Evolutionary conservation across 2,797 vertebrate species (phyloP), one percentile per base, ranked within the genome.

Genomic region (Microctenopoma steveboyesi): DNA sequence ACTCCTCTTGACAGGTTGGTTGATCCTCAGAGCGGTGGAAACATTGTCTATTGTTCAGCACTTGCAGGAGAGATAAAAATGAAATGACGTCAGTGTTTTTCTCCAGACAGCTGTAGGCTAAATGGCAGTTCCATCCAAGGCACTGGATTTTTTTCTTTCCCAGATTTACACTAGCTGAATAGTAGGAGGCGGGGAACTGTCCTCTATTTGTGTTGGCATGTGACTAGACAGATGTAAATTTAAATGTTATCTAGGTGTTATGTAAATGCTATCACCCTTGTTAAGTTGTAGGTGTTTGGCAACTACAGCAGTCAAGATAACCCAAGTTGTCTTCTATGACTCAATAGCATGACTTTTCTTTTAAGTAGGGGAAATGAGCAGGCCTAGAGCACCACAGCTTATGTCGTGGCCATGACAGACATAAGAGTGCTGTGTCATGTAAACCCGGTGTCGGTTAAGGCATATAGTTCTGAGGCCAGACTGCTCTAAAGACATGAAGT

Each of bases 401-500:
- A 79, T 74, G 62, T 52, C 27, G 25, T 63, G 33, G 69, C 25
- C 13, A 5, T 54, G 65, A 71, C 69, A 57, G 69, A 72, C 60
- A 55, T 25, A 49, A 49, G 30, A 61, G 74, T 62, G 65, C 78
- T 66, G 79, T 45, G 47, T 85, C 84, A 79, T 84, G 85, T 85
- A 79, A 87, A 81, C 71, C 69, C 66, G 67, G 68, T 25, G 72
- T 48, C 71, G 71, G 65, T 70, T 12, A n/a, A 64, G 60, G 68
- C 74, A 71, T 57, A 79, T 69, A 72, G 59, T 76, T 69, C 81
- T 60, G 57, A 72, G 64, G 82, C 84, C 75, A 81, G 78, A 48
- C 84, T 76, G 71, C 74, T 65, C 83, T 60, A 18, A 69, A 72
- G 84, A 84, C 86, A 89, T 83, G 64, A 74, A 83, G 79, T 22